phyloP scores from a whole-genome alignment of 1,140 invertebrate species.

The Drosophila kohkoa region DNA sequence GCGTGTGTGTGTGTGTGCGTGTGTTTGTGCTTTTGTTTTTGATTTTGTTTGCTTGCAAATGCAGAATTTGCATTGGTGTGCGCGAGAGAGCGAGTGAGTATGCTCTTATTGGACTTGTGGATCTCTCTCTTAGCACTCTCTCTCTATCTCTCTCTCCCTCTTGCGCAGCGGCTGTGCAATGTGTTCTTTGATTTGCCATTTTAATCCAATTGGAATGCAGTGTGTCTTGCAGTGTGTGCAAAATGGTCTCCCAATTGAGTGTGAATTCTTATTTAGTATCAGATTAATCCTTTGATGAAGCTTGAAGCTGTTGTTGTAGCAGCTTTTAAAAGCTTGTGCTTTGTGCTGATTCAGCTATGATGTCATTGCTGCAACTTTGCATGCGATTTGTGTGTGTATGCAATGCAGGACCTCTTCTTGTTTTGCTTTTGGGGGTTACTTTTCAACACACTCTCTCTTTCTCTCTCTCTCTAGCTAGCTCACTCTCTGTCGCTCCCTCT shows the following conservation, averaged over 20 bases:
- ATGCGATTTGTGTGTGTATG: constrained; percentile 70
- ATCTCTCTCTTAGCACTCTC: constrained; percentile 17
- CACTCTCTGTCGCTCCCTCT: not conserved
- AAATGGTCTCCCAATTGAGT: constrained; percentile 14
- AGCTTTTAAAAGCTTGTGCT: not conserved
- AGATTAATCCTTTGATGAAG: not conserved
- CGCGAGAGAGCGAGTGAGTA: constrained; percentile 13
- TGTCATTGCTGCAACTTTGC: constrained; percentile 53
- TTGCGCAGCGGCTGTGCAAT: constrained; percentile 54
- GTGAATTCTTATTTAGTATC: not conserved
- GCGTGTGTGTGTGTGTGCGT: constrained; percentile 21
- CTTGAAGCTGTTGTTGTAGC: not conserved
- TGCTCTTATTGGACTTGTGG: constrained; percentile 34
- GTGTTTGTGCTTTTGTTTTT: constrained; percentile 60
- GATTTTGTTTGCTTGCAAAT: constrained; percentile 68
- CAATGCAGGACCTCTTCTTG: constrained; percentile 49
- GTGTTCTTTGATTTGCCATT: constrained; percentile 41
- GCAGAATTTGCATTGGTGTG: constrained; percentile 68
- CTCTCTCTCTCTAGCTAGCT: no score
- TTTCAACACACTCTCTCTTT: constrained; percentile 33
- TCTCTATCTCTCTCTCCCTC: constrained; percentile 20
- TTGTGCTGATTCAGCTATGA: constrained; percentile 2
- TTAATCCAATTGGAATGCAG: constrained; percentile 81
- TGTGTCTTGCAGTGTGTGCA: constrained; percentile 49
- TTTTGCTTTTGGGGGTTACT: constrained; percentile 59